Percentiles rank a stretch among this genome's conserved stretches.
phyloP scores from a whole-genome alignment of 2,797 vertebrate species.

The Salmo trutta region DNA sequence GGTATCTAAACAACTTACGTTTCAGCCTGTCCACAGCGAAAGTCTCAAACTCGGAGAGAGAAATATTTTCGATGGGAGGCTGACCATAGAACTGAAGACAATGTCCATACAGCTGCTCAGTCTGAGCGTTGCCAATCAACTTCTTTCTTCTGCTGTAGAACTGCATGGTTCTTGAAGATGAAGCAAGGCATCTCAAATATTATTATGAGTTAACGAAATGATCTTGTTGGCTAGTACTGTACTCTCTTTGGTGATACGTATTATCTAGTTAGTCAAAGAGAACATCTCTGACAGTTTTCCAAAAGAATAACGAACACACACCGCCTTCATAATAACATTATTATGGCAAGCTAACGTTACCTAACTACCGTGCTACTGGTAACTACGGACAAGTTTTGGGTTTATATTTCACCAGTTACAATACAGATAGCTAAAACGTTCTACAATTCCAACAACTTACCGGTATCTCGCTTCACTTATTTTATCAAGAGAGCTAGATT shows the following conservation, averaged over 20 bases:
- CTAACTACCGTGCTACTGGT: not conserved
- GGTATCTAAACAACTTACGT: conserved; percentile 72
- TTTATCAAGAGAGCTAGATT: not conserved
- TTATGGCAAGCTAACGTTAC: not conserved
- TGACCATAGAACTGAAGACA: conserved; percentile 89
- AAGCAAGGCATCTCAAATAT: not conserved
- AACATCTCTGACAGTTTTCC: not conserved
- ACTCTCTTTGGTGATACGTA: not conserved
- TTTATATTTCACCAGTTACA: not conserved
- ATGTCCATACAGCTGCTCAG: conserved; percentile 79
- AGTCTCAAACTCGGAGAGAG: conserved; percentile 88
- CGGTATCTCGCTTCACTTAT: not conserved
- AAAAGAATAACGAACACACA: not conserved
- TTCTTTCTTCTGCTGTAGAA: conserved; percentile 58
- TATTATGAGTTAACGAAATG: not conserved
- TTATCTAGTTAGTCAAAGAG: not conserved
- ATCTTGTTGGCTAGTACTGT: not conserved
- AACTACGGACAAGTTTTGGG: not conserved
- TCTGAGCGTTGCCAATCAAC: conserved; percentile 47
- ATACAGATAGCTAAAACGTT: not conserved
- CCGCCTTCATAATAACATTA: not conserved
- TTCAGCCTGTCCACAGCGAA: conserved; percentile 90
- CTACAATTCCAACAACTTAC: not conserved
- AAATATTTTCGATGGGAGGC: conserved; percentile 88
- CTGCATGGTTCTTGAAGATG: conserved; percentile 54